Evolutionary conservation across 2,888 invertebrate species (phyloP).

Genomic region (Coelogynopora nodosa): DNA sequence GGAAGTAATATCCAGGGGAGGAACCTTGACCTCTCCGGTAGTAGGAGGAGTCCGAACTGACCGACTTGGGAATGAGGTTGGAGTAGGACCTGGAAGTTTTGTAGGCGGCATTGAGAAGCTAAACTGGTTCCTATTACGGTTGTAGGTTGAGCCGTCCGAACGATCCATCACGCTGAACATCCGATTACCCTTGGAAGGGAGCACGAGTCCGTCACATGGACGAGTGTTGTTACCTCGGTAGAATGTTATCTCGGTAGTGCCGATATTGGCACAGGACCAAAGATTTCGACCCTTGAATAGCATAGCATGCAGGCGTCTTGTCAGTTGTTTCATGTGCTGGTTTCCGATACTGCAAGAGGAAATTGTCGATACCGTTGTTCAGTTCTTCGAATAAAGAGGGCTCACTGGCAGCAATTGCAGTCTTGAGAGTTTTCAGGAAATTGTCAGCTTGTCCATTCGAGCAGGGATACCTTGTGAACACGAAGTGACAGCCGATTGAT

Average conservation of each 20-base stretch:
- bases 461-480: slow-evolving; percentile 14
- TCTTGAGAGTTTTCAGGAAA: neutral
- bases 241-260: slow-evolving; percentile 18
- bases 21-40: neutral
- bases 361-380: neutral
- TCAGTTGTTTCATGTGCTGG: neutral
- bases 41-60: neutral
- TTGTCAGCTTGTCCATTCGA: slow-evolving; percentile 7
- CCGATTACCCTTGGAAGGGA: neutral
- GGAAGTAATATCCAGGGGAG: neutral
- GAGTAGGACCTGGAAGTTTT: neutral
- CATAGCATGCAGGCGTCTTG: neutral
- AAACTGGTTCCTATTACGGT: neutral
- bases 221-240: slow-evolving; percentile 9
- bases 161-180: slow-evolving; percentile 32
- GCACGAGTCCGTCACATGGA: slow-evolving; percentile 10
- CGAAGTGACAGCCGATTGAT: neutral
- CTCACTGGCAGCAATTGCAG: neutral
- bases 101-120: neutral
- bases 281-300: slow-evolving; percentile 17
- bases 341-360: slow-evolving; percentile 4
- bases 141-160: neutral
- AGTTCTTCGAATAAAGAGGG: neutral
- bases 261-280: neutral
- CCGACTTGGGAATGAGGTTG: neutral